Evolutionary conservation across 2,888 invertebrate genomes (phyloP).

Genomic region (Caenorhabditis zanzibari): DNA sequence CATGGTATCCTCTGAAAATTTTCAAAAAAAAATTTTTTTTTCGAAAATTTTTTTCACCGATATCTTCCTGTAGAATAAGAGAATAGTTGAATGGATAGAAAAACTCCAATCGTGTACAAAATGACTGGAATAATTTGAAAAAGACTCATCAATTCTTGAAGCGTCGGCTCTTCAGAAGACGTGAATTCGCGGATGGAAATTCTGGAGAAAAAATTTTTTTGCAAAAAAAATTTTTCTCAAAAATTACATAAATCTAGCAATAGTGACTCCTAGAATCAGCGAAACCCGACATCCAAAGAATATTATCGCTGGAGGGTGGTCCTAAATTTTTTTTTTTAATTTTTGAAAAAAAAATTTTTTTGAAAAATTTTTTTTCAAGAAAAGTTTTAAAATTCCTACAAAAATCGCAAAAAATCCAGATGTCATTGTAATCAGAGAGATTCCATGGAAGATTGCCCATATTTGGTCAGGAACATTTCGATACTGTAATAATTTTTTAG

Average conservation of each 20-base stretch:
- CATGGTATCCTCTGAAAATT: slow-evolving; percentile 60
- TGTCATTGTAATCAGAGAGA: slow-evolving; percentile 25
- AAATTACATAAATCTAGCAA: slow-evolving; percentile 50
- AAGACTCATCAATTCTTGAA: slow-evolving; percentile 20
- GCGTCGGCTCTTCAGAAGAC: slow-evolving; percentile 21
- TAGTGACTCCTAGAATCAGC: slow-evolving; percentile 28
- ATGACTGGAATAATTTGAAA: slow-evolving; percentile 47
- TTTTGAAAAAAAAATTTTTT: slow-evolving; percentile 25
- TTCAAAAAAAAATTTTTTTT: slow-evolving; percentile 21
- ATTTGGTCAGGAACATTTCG: slow-evolving; percentile 10
- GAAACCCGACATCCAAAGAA: slow-evolving; percentile 38
- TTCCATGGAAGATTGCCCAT: slow-evolving; percentile 42
- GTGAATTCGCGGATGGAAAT: slow-evolving; percentile 36
- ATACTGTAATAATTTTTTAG: slow-evolving; percentile 14
- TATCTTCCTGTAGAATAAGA: slow-evolving; percentile 55
- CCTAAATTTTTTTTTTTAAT: too few relatives aligned
- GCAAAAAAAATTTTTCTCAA: too few relatives aligned
- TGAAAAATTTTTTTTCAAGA: not conserved
- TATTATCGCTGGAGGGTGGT: slow-evolving; percentile 25
- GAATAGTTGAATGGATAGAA: slow-evolving; percentile 48
- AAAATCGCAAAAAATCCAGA: slow-evolving; percentile 40
- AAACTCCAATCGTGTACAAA: slow-evolving; percentile 49
- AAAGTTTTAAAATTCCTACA: slow-evolving; percentile 22
- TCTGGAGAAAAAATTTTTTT: slow-evolving; percentile 24
- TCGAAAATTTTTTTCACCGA: slow-evolving; percentile 35